Evolutionary conservation across 2,113 vertebrate species (phyloP).

Genomic region (Capreolus pygargus): DNA sequence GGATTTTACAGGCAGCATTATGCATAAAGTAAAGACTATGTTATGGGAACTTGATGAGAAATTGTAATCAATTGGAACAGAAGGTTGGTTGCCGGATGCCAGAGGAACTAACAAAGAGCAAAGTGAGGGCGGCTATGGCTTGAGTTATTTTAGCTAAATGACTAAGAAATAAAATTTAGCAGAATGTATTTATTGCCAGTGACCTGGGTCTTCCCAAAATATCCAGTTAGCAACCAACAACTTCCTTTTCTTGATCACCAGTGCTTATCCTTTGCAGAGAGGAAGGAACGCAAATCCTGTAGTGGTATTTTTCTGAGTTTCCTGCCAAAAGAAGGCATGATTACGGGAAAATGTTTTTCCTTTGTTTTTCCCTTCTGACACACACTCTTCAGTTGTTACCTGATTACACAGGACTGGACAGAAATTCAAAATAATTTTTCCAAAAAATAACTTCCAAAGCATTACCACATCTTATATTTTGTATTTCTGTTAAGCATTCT

Average conservation of each 20-base stretch:
- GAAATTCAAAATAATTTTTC: background rate
- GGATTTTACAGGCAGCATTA: background rate
- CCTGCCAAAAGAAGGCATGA: constrained; percentile 73
- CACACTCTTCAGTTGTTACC: background rate
- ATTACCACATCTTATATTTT: background rate
- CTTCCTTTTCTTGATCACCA: constrained; percentile 71
- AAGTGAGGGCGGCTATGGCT: background rate
- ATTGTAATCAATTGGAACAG: background rate
- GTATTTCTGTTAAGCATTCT: constrained; percentile 18
- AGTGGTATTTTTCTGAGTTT: constrained; percentile 73
- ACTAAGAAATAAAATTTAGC: background rate
- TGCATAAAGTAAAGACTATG: background rate
- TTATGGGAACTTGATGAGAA: background rate
- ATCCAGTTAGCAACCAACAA: constrained; percentile 65
- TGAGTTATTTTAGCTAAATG: background rate
- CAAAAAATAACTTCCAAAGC: background rate
- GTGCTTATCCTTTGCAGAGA: constrained; percentile 67
- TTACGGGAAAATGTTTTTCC: constrained; percentile 63
- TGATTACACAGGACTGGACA: background rate
- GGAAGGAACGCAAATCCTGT: constrained; percentile 78
- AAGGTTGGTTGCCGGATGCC: background rate
- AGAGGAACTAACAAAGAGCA: background rate
- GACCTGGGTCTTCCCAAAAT: constrained; percentile 71
- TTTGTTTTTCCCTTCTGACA: constrained; percentile 19
- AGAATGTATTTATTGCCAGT: constrained; percentile 11